Evolutionary conservation across 2,113 vertebrate genomes (phyloP).

Genomic region (Plotosus lineatus): DNA sequence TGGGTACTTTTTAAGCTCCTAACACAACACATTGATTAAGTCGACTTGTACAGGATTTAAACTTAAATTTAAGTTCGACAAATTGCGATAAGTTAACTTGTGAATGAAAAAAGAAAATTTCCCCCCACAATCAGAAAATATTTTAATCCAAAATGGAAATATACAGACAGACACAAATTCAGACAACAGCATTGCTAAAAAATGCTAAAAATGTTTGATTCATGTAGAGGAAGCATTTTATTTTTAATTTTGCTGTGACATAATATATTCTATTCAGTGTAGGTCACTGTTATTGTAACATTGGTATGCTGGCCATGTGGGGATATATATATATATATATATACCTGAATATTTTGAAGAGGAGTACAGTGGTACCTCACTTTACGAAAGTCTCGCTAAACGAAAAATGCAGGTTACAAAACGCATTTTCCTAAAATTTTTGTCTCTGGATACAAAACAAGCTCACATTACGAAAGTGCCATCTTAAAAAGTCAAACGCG

Average conservation of each 20-base stretch:
- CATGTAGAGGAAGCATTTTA: neutral
- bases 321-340: no score
- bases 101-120: neutral
- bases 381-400: no score
- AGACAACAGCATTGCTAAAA: neutral
- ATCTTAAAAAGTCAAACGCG: no score
- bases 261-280: neutral
- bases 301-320: neutral
- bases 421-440: no score
- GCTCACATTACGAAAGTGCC: no score
- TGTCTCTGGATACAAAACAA: no score
- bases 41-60: neutral
- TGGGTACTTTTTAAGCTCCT: slow-evolving; percentile 76
- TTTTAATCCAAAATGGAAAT: neutral
- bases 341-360: no score
- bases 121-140: neutral
- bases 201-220: neutral
- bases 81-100: neutral
- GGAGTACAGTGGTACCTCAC: no score
- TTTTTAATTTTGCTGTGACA: neutral
- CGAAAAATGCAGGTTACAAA: no score
- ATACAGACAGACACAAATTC: neutral
- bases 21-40: neutral
- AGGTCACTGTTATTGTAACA: neutral
- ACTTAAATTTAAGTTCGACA: neutral